Conservation (phyloP, 2,113 vertebrate species). For the Cryptotis parvus region DNA sequence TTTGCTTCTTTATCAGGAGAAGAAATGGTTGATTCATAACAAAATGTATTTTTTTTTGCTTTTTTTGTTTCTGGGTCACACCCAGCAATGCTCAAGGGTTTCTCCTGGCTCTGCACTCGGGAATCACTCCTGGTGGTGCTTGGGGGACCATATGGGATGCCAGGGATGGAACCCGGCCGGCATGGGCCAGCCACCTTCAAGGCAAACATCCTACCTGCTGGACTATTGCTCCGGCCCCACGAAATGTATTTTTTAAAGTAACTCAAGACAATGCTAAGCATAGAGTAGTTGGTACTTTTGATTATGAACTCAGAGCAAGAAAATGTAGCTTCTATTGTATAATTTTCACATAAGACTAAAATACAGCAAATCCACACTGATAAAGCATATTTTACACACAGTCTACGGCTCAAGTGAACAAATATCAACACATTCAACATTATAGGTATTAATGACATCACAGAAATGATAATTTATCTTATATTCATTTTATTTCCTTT, state of each 20-base stretch:
- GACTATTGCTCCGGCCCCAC: no score
- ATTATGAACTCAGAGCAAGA: background rate
- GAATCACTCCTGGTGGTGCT: no score
- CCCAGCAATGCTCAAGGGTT: no score
- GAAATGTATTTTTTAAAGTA: background rate
- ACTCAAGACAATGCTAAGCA: background rate
- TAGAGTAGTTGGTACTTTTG: background rate
- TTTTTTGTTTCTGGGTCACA: no score
- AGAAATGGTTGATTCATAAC: background rate
- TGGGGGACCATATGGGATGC: no score
- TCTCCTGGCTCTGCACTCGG: no score
- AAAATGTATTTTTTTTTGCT: background rate
- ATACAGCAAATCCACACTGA: background rate
- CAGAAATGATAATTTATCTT: background rate
- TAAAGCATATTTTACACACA: background rate
- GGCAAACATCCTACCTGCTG: no score
- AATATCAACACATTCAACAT: background rate
- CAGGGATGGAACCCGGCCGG: no score
- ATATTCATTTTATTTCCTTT: background rate
- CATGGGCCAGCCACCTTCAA: no score
- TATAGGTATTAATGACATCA: constrained; percentile 5
- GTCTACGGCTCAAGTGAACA: background rate
- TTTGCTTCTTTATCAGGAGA: background rate
- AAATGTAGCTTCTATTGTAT: background rate
- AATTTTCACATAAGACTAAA: background rate